Percentiles rank a stretch among this genome's conserved stretches.
Conservation (phyloP, 2,113 vertebrate species). For the Anser brachyrhynchus region DNA sequence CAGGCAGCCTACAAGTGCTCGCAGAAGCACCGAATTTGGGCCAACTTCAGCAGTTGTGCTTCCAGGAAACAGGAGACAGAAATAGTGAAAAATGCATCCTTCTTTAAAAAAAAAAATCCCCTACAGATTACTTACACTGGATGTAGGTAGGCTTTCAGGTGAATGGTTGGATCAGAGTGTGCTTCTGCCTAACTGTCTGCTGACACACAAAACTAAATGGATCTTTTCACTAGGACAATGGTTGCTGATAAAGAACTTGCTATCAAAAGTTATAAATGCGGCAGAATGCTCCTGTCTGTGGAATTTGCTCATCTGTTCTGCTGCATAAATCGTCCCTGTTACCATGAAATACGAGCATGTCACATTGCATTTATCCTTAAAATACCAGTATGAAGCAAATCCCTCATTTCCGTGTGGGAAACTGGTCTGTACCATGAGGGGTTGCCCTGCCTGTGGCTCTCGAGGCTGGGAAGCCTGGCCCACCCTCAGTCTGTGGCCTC, state of each 20-base stretch:
- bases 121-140: neutral
- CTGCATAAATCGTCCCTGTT: neutral
- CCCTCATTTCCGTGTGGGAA: neutral
- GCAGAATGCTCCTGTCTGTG: neutral
- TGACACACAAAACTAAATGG: neutral
- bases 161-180: neutral
- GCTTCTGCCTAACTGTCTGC: neutral
- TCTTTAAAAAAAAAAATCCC: neutral
- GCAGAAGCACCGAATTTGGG: neutral
- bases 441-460: neutral
- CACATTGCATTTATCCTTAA: neutral
- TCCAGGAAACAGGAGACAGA: neutral
- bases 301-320: neutral
- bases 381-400: neutral
- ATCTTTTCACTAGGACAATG: neutral
- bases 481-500: neutral
- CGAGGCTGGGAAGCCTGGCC: rapidly evolving
- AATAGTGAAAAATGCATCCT: neutral
- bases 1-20: neutral
- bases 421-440: neutral
- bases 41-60: neutral
- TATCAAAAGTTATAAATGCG: neutral
- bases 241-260: neutral
- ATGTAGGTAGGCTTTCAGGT: neutral
- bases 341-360: neutral